A percentile compares a stretch with the other conserved stretches of the same genome.
Conservation (phyloP, 2,888 invertebrate species). For the Drosophila prostipennis region DNA sequence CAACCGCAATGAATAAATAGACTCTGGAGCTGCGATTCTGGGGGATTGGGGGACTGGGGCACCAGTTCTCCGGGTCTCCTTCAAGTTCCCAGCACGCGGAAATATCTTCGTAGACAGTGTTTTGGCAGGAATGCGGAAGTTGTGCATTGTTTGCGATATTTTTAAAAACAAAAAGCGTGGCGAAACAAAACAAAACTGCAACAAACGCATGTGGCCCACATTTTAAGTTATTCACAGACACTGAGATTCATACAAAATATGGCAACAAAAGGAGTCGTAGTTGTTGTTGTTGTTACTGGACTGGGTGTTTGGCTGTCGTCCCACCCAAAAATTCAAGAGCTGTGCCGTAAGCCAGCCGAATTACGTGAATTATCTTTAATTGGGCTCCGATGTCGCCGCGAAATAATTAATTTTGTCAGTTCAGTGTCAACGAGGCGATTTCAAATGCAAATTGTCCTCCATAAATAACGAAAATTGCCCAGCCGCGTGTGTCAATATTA, state of each 20-base stretch:
- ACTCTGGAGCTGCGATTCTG: constrained; percentile 22
- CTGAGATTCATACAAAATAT: constrained; percentile 25
- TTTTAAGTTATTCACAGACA: constrained; percentile 48
- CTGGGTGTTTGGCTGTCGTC: not conserved
- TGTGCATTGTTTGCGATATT: constrained; percentile 69
- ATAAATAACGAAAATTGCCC: constrained; percentile 42
- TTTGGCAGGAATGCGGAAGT: constrained; percentile 60
- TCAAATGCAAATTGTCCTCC: constrained; percentile 59
- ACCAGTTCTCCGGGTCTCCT: constrained; percentile 14
- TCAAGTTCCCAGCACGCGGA: constrained; percentile 38
- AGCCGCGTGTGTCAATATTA: constrained; percentile 56
- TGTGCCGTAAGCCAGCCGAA: constrained; percentile 12
- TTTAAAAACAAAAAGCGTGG: constrained; percentile 63
- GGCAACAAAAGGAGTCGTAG: constrained; percentile 24
- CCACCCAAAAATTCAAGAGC: not conserved
- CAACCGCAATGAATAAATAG: constrained; percentile 64
- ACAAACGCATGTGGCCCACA: constrained; percentile 71
- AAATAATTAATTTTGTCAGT: constrained; percentile 62
- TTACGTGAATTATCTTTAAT: constrained; percentile 48
- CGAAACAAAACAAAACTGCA: constrained; percentile 29
- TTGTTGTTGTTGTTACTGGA: not conserved
- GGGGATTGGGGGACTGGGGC: constrained; percentile 27
- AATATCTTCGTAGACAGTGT: constrained; percentile 23
- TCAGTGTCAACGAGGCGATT: constrained; percentile 58
- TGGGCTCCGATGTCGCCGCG: constrained; percentile 17